Conservation (phyloP, 2,113 vertebrate genomes). For the Nipponia nippon region DNA sequence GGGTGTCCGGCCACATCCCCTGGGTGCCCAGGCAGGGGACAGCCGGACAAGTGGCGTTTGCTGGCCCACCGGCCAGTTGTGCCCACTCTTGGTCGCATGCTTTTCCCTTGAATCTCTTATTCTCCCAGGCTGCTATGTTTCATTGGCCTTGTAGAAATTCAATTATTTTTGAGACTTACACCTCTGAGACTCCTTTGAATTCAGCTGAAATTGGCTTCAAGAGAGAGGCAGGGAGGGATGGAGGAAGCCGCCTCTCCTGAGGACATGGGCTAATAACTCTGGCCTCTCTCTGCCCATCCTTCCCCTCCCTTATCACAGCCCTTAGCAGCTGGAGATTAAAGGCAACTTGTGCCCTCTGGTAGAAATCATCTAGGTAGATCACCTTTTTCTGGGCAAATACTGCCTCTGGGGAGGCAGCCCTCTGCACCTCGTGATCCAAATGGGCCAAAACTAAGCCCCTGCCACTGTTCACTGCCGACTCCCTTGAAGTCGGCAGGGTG, state of each 20-base stretch:
- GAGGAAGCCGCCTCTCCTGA: not conserved
- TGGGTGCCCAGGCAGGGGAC: not conserved
- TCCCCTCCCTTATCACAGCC: not conserved
- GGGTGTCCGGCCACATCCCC: not conserved
- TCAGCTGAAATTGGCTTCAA: not conserved
- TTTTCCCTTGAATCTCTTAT: not conserved
- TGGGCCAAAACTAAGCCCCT: not conserved
- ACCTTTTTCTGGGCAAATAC: not conserved
- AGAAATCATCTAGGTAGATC: not conserved
- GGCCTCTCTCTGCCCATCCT: not conserved
- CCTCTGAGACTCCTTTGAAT: not conserved
- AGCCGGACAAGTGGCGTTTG: not conserved
- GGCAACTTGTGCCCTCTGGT: not conserved
- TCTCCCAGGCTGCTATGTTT: not conserved
- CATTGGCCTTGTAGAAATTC: not conserved
- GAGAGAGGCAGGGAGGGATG: not conserved
- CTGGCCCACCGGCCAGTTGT: not conserved
- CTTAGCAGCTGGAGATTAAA: not conserved
- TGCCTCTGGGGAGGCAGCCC: not conserved
- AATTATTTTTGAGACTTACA: not conserved
- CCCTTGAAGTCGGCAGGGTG: not conserved
- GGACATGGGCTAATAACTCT: not conserved
- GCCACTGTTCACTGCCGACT: not conserved
- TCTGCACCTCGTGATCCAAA: not conserved
- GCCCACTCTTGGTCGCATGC: rapidly evolving